Conservation (phyloP, 2,888 invertebrate species). For the Stenurella melanura region DNA sequence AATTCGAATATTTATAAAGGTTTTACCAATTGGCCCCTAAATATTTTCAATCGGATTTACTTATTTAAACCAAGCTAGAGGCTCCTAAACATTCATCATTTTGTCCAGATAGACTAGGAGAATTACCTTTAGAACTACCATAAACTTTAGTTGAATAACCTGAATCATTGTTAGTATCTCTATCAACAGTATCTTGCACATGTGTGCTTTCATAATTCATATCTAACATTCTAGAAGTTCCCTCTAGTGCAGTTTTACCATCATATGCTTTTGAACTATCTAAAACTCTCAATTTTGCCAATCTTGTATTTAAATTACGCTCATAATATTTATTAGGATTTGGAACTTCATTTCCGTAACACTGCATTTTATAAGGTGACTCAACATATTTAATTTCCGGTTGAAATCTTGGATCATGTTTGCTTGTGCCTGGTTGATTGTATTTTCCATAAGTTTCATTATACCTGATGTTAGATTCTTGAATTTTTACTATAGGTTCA, state of each 20-base stretch:
- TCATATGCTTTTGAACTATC: conserved; percentile 59
- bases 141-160: conserved; percentile 90
- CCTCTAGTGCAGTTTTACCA: conserved; percentile 17
- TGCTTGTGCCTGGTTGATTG: conserved; percentile 53
- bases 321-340: conserved; percentile 57
- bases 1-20: too few species aligned
- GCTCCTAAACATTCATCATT: conserved; percentile 74
- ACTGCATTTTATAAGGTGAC: conserved; percentile 49
- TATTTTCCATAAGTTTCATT: conserved; percentile 54
- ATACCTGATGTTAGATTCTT: conserved; percentile 62
- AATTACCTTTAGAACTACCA: conserved; percentile 85
- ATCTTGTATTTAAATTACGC: conserved; percentile 64
- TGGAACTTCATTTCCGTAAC: conserved; percentile 56
- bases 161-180: conserved; percentile 87
- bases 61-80: conserved; percentile 78
- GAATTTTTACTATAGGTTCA: conserved; percentile 69
- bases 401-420: conserved; percentile 53
- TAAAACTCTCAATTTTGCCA: conserved; percentile 69
- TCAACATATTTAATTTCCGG: conserved; percentile 58
- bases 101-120: conserved; percentile 82
- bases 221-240: conserved; percentile 37
- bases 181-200: conserved; percentile 72
- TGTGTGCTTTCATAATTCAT: conserved; percentile 42
- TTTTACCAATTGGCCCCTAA: too few species aligned
- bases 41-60: background rate